These are phyloP conservation scores for Oceanites oceanicus DNA, from an alignment of 2,113 vertebrate genomes.

Conservation along the genomic window DNA sequence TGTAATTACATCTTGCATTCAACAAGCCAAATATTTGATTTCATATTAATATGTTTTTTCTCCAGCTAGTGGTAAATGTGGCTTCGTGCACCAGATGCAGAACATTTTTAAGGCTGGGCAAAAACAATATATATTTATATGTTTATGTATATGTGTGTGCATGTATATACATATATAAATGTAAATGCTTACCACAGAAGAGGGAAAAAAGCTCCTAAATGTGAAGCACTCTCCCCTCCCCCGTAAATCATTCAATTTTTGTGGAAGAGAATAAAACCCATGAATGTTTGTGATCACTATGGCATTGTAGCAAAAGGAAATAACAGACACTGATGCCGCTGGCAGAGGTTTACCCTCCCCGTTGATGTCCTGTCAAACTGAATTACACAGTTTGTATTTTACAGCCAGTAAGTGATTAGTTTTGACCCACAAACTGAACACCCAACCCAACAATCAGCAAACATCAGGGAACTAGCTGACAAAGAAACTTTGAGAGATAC, in stretches of 20 bases:
- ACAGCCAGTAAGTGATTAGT: background rate
- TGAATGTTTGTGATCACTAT: background rate
- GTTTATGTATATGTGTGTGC: background rate
- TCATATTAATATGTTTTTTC: constrained; percentile 61
- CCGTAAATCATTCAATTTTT: background rate
- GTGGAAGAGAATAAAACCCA: background rate
- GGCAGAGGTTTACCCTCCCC: background rate
- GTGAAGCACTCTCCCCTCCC: background rate
- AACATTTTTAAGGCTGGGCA: constrained; percentile 17
- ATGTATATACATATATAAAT: background rate
- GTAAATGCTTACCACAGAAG: background rate
- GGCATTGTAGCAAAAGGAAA: background rate
- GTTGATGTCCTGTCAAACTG: background rate
- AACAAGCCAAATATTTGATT: constrained; percentile 68
- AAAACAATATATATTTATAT: background rate
- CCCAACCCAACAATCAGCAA: background rate
- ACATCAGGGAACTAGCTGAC: background rate
- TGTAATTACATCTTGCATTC: constrained; percentile 69
- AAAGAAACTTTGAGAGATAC: background rate
- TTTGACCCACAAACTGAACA: background rate
- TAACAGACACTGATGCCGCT: background rate
- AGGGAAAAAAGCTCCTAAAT: background rate
- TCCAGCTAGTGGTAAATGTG: constrained; percentile 39
- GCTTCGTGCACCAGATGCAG: constrained; percentile 38
- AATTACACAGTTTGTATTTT: background rate